Base-by-base conservation (phyloP, 2,888 invertebrate species). In the Lycocerus yunnanus region DNA sequence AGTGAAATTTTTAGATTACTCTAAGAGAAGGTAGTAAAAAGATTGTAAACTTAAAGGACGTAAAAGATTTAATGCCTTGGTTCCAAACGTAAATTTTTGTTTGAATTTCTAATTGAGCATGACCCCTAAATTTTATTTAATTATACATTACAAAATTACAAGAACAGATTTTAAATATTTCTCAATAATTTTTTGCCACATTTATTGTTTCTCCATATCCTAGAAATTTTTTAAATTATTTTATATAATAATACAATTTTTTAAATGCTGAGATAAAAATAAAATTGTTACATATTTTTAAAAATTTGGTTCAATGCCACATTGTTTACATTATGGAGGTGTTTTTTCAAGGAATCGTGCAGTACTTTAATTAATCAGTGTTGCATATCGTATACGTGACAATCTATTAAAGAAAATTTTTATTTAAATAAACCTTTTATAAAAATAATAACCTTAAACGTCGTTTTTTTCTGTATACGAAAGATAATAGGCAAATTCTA, bases 221-320 rank as follows among this genome's bases (percentile, higher is more conserved):
- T n/a, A 43, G 43, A 43, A 43, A 43, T 43, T 43, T 43, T 43
- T n/a, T 43, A 43, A 43, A n/a, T 43, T 43, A n/a, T 6, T 43
- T 43, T n/a, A 43, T 43, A n/a, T 43, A 43, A 43, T n/a, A 43
- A n/a, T 43, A 21, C 15, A 66, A 27, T 27, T 15, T 66, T 27
- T n/a, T 15, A 66, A 15, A 27, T 67, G 13, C 18, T 15, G 15
- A 67, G n/a, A 67, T 15, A 24, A 43, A 67, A 13, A 58, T 67
- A 67, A 67, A 67, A 20, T 65, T 10, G 14, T 15, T 20, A 63
- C 15, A 63, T 27, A 63, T 61, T 69, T 69, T 69, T 20, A 61
- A 69, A 63, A 61, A 71, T 66, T 18, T 71, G 21, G 71, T 69
- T 61, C 71, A 71, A 71, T 71, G 71, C 58, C 71, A 20, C 61